Evolutionary conservation across 2,113 vertebrate species (phyloP).

Genomic region (Hydrolagus affinis): DNA sequence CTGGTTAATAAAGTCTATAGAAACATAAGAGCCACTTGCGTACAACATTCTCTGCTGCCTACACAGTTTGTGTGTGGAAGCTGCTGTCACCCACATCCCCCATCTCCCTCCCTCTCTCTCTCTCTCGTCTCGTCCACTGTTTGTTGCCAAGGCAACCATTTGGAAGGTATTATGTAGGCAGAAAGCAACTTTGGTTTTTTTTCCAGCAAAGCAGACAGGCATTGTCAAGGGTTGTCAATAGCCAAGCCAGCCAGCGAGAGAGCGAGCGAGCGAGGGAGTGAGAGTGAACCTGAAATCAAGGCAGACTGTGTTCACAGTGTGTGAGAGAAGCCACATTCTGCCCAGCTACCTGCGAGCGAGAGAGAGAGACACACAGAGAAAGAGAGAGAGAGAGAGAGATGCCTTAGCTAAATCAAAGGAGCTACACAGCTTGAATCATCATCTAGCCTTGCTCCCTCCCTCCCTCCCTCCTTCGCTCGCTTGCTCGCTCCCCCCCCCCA

Average conservation of each 20-base stretch:
- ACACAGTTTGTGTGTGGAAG: too few species aligned
- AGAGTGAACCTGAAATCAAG: not conserved
- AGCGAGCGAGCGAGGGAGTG: too few species aligned
- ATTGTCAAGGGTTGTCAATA: constrained; percentile 63
- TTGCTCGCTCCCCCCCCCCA: too few species aligned
- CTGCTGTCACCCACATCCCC: constrained; percentile 26
- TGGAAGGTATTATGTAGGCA: constrained; percentile 72
- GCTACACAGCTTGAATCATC: constrained; percentile 41
- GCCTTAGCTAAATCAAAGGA: constrained; percentile 37
- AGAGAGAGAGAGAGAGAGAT: not conserved
- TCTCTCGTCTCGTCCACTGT: constrained; percentile 50
- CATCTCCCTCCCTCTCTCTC: constrained; percentile 40
- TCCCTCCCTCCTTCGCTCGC: too few species aligned
- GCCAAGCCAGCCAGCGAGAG: constrained; percentile 17
- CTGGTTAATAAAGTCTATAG: too few species aligned
- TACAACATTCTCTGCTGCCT: too few species aligned
- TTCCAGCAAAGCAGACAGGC: constrained; percentile 61
- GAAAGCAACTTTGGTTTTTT: constrained; percentile 66
- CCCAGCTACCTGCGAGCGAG: constrained; percentile 35
- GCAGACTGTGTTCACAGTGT: not conserved
- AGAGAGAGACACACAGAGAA: too few species aligned
- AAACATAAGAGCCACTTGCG: too few species aligned
- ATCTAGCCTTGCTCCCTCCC: constrained; percentile 15
- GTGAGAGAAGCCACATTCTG: constrained; percentile 39
- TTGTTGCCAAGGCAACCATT: constrained; percentile 84